phyloP scores from a whole-genome alignment of 2,888 invertebrate genomes.

The Polydrusus cervinus region DNA sequence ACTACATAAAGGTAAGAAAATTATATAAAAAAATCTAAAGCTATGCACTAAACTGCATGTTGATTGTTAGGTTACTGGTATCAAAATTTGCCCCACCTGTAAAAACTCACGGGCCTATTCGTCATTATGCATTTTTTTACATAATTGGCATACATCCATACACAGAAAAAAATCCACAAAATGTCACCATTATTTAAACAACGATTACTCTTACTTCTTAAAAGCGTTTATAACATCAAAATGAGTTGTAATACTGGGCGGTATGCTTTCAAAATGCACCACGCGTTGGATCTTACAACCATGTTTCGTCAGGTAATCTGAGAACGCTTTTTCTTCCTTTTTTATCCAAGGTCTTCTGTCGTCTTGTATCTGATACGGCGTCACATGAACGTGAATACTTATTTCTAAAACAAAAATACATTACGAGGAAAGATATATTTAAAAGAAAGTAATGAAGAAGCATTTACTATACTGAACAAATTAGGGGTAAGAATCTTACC shows the following conservation, averaged over 20 bases:
- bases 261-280: constrained; percentile 77
- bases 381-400: constrained; percentile 85
- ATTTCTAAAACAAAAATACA: constrained; percentile 74
- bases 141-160: too few species aligned
- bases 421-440: too few species aligned
- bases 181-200: neutral
- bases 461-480: too few species aligned
- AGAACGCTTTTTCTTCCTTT: constrained; percentile 86
- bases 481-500: constrained; percentile 70
- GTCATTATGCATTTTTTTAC: too few species aligned
- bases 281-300: constrained; percentile 79
- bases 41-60: too few species aligned
- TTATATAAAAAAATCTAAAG: too few species aligned
- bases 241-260: constrained; percentile 80
- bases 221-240: constrained; percentile 77
- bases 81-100: too few species aligned
- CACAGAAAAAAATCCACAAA: too few species aligned
- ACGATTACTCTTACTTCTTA: constrained; percentile 24
- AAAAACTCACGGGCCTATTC: too few species aligned
- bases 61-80: too few species aligned
- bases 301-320: constrained; percentile 77
- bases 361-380: constrained; percentile 92
- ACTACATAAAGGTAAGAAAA: too few species aligned
- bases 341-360: constrained; percentile 88
- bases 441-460: too few species aligned